Percentiles rank a stretch among this genome's conserved stretches.
Conservation (phyloP, 2,797 vertebrate species). For the Halcyon smyrnensis region DNA sequence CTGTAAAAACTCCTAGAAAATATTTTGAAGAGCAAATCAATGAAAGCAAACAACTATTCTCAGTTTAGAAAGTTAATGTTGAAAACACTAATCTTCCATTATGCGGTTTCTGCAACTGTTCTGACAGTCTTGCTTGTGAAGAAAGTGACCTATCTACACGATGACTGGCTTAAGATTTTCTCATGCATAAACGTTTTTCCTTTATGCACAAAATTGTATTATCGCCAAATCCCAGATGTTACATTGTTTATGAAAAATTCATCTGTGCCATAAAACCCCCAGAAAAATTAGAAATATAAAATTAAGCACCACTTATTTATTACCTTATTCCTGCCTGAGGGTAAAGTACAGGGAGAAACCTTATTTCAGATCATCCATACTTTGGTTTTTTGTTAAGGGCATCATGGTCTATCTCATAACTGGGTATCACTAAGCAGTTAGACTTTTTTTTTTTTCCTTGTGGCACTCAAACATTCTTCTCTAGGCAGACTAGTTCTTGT, state of each 20-base stretch:
- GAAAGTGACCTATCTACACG: background rate
- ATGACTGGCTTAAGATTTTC: background rate
- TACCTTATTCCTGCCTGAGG: background rate
- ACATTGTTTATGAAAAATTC: background rate
- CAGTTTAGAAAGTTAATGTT: background rate
- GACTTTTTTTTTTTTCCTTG: background rate
- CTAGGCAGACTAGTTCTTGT: background rate
- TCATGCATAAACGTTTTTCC: background rate
- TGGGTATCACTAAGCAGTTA: background rate
- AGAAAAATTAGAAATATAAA: background rate
- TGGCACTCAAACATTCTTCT: background rate
- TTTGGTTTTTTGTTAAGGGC: background rate
- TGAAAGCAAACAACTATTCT: background rate
- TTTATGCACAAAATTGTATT: background rate
- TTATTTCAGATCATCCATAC: background rate
- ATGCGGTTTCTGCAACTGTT: background rate
- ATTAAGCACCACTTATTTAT: background rate
- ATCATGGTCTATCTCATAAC: background rate
- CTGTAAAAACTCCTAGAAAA: slow-evolving; percentile 91
- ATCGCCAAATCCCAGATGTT: background rate
- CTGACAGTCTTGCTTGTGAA: background rate
- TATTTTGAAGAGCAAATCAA: slow-evolving; percentile 36
- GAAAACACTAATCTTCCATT: background rate
- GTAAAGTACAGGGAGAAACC: background rate
- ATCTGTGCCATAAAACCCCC: background rate